Base-by-base conservation (phyloP, 2,888 invertebrate species). In the Physocephala rufipes region DNA sequence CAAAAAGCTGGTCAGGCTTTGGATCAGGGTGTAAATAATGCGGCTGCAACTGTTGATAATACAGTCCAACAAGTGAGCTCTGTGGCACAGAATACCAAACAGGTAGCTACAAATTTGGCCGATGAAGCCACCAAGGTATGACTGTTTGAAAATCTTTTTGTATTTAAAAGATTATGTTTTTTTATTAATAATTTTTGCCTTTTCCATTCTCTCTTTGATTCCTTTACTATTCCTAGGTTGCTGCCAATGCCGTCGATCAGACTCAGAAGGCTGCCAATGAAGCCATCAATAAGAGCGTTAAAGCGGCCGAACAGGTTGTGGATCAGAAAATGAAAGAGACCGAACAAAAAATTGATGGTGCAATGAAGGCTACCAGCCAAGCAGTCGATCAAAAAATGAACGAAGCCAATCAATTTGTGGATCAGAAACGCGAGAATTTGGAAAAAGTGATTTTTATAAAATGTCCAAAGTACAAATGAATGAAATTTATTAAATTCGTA, bases 301-400 rank as follows among this genome's bases (percentile, higher is more conserved):
- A 87, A 80, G 87, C 87, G 12, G 85, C 86, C 70, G 87, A 87
- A 74, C 81, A 84, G 51, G 85, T 84, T n/a, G 83, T 88, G 59
- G 88, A 88, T 72, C 81, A 83, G 49, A 87, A 87, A 82, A 75
- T 88, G 65, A 87, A 87, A 77, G 84, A 87, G 76, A 87, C 88
- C n/a, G 88, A 87, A 77, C 80, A 80, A 21, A 88, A 88, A 28
- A 84, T 89, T 26, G 90, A 90, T 75, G 88, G 88, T 75, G 89
- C 89, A 68, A 82, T 90, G 77, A 89, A 89, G 86, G 87, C 88
- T 79, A 88, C 89, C 24, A 87, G 89, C 71, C 84, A 88, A 24
- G 87, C 88, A 15, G 88, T 90, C 62, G 91, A 91, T 80, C 82
- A 88, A 74, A 91, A 91, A 85, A 82, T 91, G 78, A 89, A 89